Evolutionary conservation across 2,797 vertebrate genomes (phyloP).

Genomic region (Triplophysa bombifrons): DNA sequence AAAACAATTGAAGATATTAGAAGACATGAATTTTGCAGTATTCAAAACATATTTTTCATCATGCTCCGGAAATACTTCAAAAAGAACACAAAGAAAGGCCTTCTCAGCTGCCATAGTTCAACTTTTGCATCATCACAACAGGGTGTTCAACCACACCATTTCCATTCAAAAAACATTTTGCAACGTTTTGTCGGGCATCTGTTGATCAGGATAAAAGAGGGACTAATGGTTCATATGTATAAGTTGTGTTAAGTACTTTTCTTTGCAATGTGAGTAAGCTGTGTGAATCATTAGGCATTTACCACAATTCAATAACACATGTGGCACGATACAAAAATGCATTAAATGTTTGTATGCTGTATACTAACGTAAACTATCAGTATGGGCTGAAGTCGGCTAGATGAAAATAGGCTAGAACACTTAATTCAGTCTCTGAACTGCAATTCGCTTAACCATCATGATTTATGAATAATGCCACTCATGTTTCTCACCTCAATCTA

Average conservation of each 20-base stretch:
- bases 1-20: no score
- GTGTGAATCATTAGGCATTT: no score
- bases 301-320: no score
- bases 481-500: not conserved
- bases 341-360: not conserved
- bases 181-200: not conserved
- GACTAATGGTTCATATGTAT: not conserved
- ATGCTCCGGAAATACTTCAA: no score
- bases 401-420: not conserved
- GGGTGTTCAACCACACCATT: no score
- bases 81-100: no score
- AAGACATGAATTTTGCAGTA: no score
- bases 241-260: not conserved
- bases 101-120: no score
- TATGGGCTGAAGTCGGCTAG: not conserved
- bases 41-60: no score
- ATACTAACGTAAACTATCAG: not conserved
- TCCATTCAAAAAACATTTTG: no score
- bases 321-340: not conserved
- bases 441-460: not conserved
- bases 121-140: no score
- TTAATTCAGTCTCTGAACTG: not conserved
- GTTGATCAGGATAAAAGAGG: not conserved
- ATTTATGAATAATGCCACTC: constrained; percentile 4
- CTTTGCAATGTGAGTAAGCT: no score